Conservation (phyloP, 2,797 vertebrate genomes). For the Philypnodon macrostomus region DNA sequence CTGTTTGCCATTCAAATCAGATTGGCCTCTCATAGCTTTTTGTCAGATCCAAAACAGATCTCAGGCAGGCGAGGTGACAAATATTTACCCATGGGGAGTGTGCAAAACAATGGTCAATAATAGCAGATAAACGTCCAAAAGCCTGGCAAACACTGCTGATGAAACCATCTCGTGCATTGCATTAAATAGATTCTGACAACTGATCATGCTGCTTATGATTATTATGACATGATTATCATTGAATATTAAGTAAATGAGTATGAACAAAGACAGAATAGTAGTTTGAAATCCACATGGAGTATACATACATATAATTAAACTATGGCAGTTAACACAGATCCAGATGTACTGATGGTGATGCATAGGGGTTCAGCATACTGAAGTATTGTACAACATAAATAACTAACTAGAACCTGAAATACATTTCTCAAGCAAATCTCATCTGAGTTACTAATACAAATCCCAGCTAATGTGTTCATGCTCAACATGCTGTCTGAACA, state of each 20-base stretch:
- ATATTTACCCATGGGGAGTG: slow-evolving; percentile 29
- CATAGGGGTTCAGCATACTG: too few relatives aligned
- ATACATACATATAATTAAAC: too few relatives aligned
- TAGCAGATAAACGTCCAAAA: slow-evolving; percentile 3
- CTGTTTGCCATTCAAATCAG: slow-evolving; percentile 38
- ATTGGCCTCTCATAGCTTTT: slow-evolving; percentile 41
- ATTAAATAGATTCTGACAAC: slow-evolving; percentile 23
- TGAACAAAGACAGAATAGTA: too few relatives aligned
- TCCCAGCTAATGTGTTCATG: neutral
- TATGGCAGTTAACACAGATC: too few relatives aligned
- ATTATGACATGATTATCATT: too few relatives aligned
- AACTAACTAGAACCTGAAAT: neutral
- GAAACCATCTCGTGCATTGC: neutral
- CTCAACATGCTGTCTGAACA: slow-evolving; percentile 6
- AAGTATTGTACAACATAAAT: neutral
- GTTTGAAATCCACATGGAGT: too few relatives aligned
- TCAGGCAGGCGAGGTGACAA: slow-evolving; percentile 12
- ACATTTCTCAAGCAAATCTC: neutral
- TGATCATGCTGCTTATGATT: slow-evolving; percentile 4
- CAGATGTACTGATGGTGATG: too few relatives aligned
- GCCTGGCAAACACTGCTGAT: neutral
- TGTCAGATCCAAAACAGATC: slow-evolving; percentile 31
- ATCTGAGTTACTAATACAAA: slow-evolving; percentile 10
- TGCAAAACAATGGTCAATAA: slow-evolving; percentile 9
- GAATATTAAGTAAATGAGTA: too few relatives aligned